Evolutionary conservation across 2,113 vertebrate genomes (phyloP), one percentile per base, ranked within the genome.

Genomic region (Felis chaus): DNA sequence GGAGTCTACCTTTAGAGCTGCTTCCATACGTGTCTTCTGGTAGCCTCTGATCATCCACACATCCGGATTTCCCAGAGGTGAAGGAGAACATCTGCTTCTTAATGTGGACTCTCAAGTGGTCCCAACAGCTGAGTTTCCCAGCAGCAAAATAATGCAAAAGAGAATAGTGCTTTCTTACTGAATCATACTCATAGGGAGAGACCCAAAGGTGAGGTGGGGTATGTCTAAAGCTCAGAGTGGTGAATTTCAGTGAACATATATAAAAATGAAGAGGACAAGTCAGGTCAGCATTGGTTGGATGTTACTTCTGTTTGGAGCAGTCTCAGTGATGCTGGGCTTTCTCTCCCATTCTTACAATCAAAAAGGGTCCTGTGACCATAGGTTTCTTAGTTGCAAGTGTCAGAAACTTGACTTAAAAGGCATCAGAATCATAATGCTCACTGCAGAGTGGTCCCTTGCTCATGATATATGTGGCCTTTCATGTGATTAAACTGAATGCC

Each of bases 331-430:
- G 12, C 27, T 50, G 18, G n/a, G 36, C n/a, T 88, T 92, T 85
- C 45, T 55, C n/a, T 73, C 16, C 14, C 55, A 39, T 68, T 7
- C 45, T 36, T 89, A 27, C 16, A 74, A 82, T 81, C 55, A 45
- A 79, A 50, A 84, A 69, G 6, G 5, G 10, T 73, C 19, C 61
- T 96, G 10, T 82, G 50, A 55, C 39, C 14, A 33, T 2, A 85
- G 55, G 39, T 65, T 23, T 94, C 41, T 87, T 61, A 79, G 50
- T 23, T 94, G 4, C 53, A 96, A 83, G 36, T 68, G 15, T 85
- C 89, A 96, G 66, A 94, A 86, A 96, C 19, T 63, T 27, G 50
- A 69, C 45, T 87, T 63, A 94, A 65, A 93, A 78, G 74, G 16
- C 25, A 29, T 79, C 36, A 79, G 74, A 83, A 78, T 86, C 36